Evolutionary conservation across 1,140 invertebrate genomes (phyloP).

Genomic region (Micrasema minimum): DNA sequence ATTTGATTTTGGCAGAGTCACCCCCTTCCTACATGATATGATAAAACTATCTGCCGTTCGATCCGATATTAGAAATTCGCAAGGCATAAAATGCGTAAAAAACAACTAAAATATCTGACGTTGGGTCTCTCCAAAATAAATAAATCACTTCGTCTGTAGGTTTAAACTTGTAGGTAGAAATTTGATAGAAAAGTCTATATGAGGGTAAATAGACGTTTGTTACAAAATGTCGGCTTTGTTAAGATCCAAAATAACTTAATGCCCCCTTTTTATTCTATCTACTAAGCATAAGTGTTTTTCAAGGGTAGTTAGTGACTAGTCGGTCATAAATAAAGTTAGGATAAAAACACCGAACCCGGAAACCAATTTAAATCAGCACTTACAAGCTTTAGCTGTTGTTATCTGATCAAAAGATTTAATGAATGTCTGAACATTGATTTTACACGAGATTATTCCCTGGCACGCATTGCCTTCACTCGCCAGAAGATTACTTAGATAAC

Average conservation of each 20-base stretch:
- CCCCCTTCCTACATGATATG: not conserved
- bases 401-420: slow-evolving; percentile 53
- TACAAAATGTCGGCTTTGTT: too few species aligned
- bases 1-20: slow-evolving; percentile 7
- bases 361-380: slow-evolving; percentile 35
- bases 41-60: too few species aligned
- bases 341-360: slow-evolving; percentile 6
- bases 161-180: too few species aligned
- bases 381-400: slow-evolving; percentile 42
- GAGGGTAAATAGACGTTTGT: too few species aligned
- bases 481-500: slow-evolving; percentile 36
- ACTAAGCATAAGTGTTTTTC: too few species aligned
- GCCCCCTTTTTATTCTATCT: too few species aligned
- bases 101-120: too few species aligned
- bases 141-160: too few species aligned
- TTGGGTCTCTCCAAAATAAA: too few species aligned
- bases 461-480: slow-evolving; percentile 46
- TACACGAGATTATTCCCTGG: slow-evolving; percentile 45
- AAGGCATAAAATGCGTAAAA: too few species aligned
- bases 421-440: slow-evolving; percentile 54
- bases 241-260: too few species aligned
- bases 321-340: not conserved
- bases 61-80: slow-evolving; percentile 27
- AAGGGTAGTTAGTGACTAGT: not conserved
- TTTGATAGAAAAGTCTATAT: too few species aligned